Conservation (phyloP, 1,140 invertebrate genomes). For the Mizuhopecten yessoensis region DNA sequence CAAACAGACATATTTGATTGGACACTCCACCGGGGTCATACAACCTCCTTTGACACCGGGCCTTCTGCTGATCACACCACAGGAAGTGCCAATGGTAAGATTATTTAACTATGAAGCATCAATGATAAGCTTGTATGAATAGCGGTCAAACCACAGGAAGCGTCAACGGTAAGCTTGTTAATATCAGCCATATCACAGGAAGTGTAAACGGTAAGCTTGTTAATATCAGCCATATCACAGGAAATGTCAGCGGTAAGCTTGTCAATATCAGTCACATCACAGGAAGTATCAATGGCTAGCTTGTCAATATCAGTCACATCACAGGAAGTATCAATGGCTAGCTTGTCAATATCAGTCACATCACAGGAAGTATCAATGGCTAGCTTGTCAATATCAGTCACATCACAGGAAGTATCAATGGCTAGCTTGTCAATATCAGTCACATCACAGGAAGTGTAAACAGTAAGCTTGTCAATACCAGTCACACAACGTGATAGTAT, state of each 20-base stretch:
- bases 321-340: not conserved
- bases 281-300: not conserved
- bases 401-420: not conserved
- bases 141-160: constrained; percentile 46
- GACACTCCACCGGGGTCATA: constrained; percentile 67
- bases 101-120: too few species aligned
- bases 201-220: not conserved
- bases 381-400: not conserved
- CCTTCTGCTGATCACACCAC: constrained; percentile 73
- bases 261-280: not conserved
- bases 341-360: not conserved
- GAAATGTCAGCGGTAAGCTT: not conserved
- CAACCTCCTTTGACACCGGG: constrained; percentile 72
- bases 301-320: not conserved
- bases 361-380: not conserved
- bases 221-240: not conserved
- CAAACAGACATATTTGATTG: constrained; percentile 76
- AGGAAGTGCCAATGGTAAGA: constrained; percentile 66
- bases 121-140: too few species aligned
- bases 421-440: not conserved
- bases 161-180: not conserved
- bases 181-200: not conserved
- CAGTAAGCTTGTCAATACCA: not conserved
- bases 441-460: not conserved
- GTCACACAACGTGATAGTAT: too few species aligned